Evolutionary conservation across 1,140 invertebrate genomes (phyloP).

Genomic region (Drosophila parabipectinata): DNA sequence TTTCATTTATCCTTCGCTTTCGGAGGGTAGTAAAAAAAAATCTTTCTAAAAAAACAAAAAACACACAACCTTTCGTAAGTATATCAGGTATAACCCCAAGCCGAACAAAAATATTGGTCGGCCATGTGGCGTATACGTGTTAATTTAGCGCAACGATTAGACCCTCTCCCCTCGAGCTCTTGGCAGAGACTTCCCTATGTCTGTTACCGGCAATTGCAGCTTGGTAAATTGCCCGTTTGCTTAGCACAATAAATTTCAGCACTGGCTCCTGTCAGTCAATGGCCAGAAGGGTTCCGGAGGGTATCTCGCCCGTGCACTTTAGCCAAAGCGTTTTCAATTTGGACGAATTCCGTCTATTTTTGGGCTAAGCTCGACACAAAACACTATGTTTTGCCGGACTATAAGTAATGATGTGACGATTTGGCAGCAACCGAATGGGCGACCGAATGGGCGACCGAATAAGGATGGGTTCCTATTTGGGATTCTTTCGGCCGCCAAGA

Average conservation of each 20-base stretch:
- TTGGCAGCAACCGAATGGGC: conserved; percentile 62
- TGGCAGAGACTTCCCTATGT: not conserved
- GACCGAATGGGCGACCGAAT: conserved; percentile 47
- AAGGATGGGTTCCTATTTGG: conserved; percentile 10
- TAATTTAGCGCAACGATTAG: conserved; percentile 76
- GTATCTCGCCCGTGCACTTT: conserved; percentile 52
- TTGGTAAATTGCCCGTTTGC: conserved; percentile 73
- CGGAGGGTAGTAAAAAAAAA: too few relatives aligned
- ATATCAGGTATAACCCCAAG: conserved; percentile 1
- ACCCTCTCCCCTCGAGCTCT: conserved; percentile 11
- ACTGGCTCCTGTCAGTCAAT: conserved; percentile 58
- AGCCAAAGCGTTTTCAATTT: conserved; percentile 72
- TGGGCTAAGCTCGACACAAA: conserved; percentile 49
- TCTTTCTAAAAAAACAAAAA: not conserved
- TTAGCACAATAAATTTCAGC: conserved; percentile 70
- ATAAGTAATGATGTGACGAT: conserved; percentile 82
- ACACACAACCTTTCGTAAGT: not conserved
- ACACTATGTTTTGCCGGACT: conserved; percentile 71
- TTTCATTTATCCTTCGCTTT: too few relatives aligned
- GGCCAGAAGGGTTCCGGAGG: conserved; percentile 8
- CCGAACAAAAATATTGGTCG: conserved; percentile 60
- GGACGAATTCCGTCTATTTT: conserved; percentile 45
- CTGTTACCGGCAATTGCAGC: conserved; percentile 35
- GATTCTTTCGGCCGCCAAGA: conserved; percentile 8
- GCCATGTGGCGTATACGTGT: conserved; percentile 78